These are phyloP conservation scores for Smittia aterrima DNA, from an alignment of 2,888 invertebrate genomes.

Conservation along the genomic window DNA sequence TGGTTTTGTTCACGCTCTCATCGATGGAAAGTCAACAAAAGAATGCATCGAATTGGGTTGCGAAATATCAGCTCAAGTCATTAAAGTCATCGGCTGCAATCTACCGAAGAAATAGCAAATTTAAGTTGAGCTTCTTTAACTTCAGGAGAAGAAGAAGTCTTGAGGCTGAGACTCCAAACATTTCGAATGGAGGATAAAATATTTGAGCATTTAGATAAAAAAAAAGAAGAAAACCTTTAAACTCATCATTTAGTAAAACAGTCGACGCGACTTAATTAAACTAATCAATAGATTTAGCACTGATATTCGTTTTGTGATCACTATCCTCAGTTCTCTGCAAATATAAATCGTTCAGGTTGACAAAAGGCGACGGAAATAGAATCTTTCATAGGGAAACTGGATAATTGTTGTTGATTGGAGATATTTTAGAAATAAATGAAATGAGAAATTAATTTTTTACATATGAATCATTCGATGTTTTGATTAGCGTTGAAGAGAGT, in stretches of 20 bases:
- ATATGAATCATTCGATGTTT: too few species aligned
- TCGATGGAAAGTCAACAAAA: conserved; percentile 51
- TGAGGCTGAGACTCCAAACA: neutral
- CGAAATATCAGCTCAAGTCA: conserved; percentile 54
- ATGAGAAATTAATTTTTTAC: too few species aligned
- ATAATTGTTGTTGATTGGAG: too few species aligned
- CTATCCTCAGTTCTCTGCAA: too few species aligned
- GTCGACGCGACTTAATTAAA: neutral
- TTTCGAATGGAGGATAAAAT: neutral
- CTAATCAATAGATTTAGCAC: neutral
- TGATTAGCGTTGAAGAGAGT: too few species aligned
- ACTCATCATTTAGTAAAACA: neutral
- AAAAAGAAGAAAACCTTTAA: neutral
- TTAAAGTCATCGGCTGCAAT: conserved; percentile 56
- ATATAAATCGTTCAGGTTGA: too few species aligned
- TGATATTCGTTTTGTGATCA: too few species aligned
- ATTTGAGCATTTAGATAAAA: neutral
- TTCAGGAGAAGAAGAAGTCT: neutral
- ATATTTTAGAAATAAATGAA: too few species aligned
- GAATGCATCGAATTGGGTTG: conserved; percentile 55
- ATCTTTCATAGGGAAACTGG: too few species aligned
- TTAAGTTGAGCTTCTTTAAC: too few species aligned
- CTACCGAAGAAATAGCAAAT: conserved; percentile 48
- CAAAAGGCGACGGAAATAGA: too few species aligned
- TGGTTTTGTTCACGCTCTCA: conserved; percentile 58